Percentiles rank a stretch among this genome's conserved stretches.
phyloP scores from a whole-genome alignment of 1,140 invertebrate genomes.

The Amyelois transitella region DNA sequence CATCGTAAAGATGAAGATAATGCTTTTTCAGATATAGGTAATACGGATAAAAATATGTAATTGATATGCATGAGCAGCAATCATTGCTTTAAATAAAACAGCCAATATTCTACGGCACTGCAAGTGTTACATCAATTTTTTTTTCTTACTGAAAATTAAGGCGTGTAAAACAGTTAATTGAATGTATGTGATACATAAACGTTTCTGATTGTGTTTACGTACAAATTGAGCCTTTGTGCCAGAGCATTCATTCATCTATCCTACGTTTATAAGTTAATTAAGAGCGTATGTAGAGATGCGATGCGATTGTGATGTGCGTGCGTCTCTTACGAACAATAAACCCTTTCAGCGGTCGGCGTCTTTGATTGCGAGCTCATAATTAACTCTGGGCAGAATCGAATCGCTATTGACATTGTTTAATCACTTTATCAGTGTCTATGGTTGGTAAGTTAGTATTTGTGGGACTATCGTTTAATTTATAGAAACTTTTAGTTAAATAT shows the following conservation, averaged over 20 bases:
- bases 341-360: slow-evolving; percentile 46
- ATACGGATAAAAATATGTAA: too few relatives aligned
- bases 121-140: too few relatives aligned
- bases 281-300: slow-evolving; percentile 30
- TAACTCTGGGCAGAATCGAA: neutral
- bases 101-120: too few relatives aligned
- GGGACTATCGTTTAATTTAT: neutral
- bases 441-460: neutral
- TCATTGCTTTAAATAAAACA: too few relatives aligned
- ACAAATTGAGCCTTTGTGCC: slow-evolving; percentile 9
- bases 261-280: slow-evolving; percentile 55
- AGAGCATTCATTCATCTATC: slow-evolving; percentile 30
- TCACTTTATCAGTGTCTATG: neutral
- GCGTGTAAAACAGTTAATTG: too few relatives aligned
- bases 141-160: too few relatives aligned
- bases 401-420: neutral
- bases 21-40: too few relatives aligned
- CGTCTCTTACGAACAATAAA: slow-evolving; percentile 41
- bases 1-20: too few relatives aligned
- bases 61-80: too few relatives aligned
- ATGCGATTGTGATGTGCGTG: slow-evolving; percentile 34
- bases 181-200: too few relatives aligned
- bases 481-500: too few relatives aligned
- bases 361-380: slow-evolving; percentile 30
- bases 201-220: neutral